Evolutionary conservation across 2,113 vertebrate species (phyloP).

Genomic region (Pitta sordida): DNA sequence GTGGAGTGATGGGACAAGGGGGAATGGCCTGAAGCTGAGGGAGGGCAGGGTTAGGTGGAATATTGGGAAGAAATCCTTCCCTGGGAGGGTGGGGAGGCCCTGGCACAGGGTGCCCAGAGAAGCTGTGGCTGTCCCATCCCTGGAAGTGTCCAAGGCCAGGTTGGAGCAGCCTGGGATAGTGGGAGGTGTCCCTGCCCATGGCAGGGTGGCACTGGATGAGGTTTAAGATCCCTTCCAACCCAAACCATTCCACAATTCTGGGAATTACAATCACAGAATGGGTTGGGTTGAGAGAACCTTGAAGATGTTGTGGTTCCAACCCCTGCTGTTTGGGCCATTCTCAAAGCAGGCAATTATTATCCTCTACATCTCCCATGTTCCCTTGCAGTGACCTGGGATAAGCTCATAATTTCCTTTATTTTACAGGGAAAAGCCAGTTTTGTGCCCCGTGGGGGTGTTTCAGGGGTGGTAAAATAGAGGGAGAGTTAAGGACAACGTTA

Average conservation of each 20-base stretch:
- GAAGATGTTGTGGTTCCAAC: background rate
- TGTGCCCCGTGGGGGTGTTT: background rate
- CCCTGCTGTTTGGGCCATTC: background rate
- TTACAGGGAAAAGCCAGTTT: background rate
- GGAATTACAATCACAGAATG: background rate
- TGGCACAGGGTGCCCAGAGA: background rate
- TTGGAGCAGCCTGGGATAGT: rapidly evolving
- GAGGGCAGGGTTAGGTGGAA: background rate
- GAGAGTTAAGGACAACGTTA: background rate
- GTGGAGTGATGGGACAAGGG: background rate
- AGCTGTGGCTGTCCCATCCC: background rate
- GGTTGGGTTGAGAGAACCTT: background rate
- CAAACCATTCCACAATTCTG: background rate
- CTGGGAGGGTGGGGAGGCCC: background rate
- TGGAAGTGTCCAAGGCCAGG: background rate
- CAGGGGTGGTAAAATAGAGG: background rate
- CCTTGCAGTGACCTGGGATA: background rate
- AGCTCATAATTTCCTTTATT: background rate
- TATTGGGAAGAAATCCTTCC: background rate
- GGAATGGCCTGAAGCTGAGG: background rate
- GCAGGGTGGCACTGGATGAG: too few relatives aligned
- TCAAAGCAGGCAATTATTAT: background rate
- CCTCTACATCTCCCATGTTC: rapidly evolving
- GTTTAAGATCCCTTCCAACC: background rate
- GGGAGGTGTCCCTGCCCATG: background rate